phyloP scores from a whole-genome alignment of 2,888 invertebrate species.

The Eucriotettix oculatus region DNA sequence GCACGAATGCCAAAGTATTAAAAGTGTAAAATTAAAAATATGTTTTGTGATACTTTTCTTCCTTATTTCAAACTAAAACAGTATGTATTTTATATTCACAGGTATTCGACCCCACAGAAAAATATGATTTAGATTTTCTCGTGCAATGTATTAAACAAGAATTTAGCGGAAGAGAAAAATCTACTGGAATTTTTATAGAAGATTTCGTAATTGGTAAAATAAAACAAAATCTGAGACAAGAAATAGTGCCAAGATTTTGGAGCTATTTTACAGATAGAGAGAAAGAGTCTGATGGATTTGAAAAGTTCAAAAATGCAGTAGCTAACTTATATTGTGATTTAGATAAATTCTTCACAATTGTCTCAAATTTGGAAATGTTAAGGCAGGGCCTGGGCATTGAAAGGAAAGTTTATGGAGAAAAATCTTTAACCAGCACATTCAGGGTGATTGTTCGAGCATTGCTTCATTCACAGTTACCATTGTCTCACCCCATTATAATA shows the following conservation, averaged over 20 bases:
- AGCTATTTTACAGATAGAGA: slow-evolving; percentile 29
- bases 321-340: slow-evolving; percentile 41
- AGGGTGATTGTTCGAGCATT: slow-evolving; percentile 47
- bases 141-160: no score
- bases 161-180: no score
- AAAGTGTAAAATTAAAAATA: no score
- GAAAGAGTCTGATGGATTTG: slow-evolving; percentile 34
- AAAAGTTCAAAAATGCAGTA: slow-evolving; percentile 48
- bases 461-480: slow-evolving; percentile 51
- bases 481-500: slow-evolving; percentile 50
- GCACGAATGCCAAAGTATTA: no score
- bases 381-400: slow-evolving; percentile 29
- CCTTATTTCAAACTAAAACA: no score
- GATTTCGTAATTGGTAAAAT: slow-evolving; percentile 7
- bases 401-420: slow-evolving; percentile 32
- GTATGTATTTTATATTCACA: no score
- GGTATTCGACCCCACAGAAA: no score
- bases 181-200: no score
- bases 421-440: slow-evolving; percentile 36
- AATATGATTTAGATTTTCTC: no score
- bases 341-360: slow-evolving; percentile 34
- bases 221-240: slow-evolving; percentile 41
- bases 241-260: slow-evolving; percentile 49
- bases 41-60: no score
- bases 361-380: slow-evolving; percentile 37